These are phyloP conservation scores for Sebastes vulpes DNA, from an alignment of 2,797 vertebrate genomes.

Conservation along the genomic window DNA sequence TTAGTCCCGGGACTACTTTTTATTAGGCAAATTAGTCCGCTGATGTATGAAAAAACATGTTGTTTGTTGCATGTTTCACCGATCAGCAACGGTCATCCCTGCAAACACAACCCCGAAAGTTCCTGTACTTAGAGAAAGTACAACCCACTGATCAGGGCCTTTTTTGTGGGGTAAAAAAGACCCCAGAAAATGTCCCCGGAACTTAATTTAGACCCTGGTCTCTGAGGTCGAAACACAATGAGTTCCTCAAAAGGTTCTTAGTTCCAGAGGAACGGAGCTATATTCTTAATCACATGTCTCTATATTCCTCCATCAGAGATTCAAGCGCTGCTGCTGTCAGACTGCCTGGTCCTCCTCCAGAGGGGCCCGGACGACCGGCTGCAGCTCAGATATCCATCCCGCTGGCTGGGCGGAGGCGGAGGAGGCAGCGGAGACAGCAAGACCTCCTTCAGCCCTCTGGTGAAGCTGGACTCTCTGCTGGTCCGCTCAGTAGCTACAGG, in stretches of 20 bases:
- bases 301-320: conserved; percentile 83
- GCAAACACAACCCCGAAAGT: too few species aligned
- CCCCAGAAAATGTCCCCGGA: fast-evolving
- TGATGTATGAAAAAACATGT: too few species aligned
- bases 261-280: fast-evolving
- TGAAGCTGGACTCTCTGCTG: conserved; percentile 83
- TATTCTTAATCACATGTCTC: background rate
- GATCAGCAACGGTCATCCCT: too few species aligned
- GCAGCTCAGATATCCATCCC: conserved; percentile 91
- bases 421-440: conserved; percentile 77
- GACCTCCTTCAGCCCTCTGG: conserved; percentile 83
- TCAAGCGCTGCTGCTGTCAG: conserved; percentile 92
- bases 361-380: conserved; percentile 91
- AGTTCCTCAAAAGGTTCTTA: too few species aligned
- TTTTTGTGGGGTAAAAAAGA: too few species aligned
- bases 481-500: conserved; percentile 86
- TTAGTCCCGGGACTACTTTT: too few species aligned
- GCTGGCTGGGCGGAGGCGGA: conserved; percentile 80
- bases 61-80: too few species aligned
- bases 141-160: fast-evolving
- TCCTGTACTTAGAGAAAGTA: too few species aligned
- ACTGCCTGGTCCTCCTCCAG: conserved; percentile 92
- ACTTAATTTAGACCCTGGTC: too few species aligned
- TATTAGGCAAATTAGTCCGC: too few species aligned
- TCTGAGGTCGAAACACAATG: too few species aligned